Base-by-base conservation (phyloP, 2,113 vertebrate genomes). In the Lucifuga dentata region DNA sequence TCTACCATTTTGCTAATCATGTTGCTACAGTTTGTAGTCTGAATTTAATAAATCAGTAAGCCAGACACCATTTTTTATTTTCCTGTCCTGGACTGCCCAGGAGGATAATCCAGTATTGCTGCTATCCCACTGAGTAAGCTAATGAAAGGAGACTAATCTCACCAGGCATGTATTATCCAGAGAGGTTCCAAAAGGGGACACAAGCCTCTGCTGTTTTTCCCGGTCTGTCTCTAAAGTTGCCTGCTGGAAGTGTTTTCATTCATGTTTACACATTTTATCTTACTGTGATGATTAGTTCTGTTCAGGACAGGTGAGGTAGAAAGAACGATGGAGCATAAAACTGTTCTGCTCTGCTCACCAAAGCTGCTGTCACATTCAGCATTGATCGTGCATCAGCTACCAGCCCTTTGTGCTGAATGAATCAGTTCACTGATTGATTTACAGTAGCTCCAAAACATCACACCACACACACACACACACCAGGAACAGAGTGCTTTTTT, bases 341-440 rank as follows among this genome's bases (percentile, higher is more conserved):
- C 26, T 29, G 26, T 5, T 15, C 20, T 33, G 3, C 53, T 46
- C 11, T 63, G 19, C 53, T 9, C 48, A 65, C 61, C 73, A 61
- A 29, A 56, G 46, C 49, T 67, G 49, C 62, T 63, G 67, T 71
- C 56, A 76, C 68, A 68, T 58, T 21, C 53, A 35, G 24, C 56
- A 88, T 91, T 75, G 83, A 87, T 82, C 3, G 10, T 8, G 50
- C 52, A 81, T 60, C 61, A 83, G 77, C 59, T 51, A 35, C 53
- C 19, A 48, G 63, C 76, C 45, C 73, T 76, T 86, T 64, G 80
- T 78, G 74, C 75, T 82, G 62, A 76, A 79, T 84, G 62, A 77
- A 89, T 78, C 55, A 44, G 65, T 43, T 53, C 44, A 32, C 9
- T 39, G 15, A 90, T 87, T 88, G 86, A 86, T 88, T 80, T 51